phyloP scores from a whole-genome alignment of 2,888 invertebrate species.

The Teinopalpus imperialis region DNA sequence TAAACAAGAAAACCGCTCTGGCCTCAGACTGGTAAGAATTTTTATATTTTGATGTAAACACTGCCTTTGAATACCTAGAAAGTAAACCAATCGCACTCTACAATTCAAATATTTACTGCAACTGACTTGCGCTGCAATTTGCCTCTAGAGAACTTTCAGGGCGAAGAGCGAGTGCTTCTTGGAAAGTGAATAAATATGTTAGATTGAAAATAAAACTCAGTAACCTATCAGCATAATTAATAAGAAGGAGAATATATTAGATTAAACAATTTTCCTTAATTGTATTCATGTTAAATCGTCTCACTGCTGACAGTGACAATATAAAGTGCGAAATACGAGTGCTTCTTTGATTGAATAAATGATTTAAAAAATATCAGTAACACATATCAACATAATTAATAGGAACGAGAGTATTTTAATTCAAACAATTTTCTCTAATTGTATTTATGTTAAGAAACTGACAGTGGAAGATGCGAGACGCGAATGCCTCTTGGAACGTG shows the following conservation, averaged over 20 bases:
- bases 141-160: constrained; percentile 50
- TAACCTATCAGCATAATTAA: constrained; percentile 29
- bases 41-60: constrained; percentile 70
- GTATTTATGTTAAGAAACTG: too few species aligned
- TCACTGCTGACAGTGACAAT: too few species aligned
- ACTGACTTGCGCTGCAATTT: constrained; percentile 68
- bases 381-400: too few species aligned
- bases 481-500: too few species aligned
- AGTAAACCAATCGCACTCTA: constrained; percentile 77
- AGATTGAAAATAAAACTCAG: constrained; percentile 28
- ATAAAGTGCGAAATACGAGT: too few species aligned
- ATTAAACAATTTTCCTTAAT: too few species aligned
- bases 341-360: too few species aligned
- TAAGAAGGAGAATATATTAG: background rate
- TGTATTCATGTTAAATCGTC: too few species aligned
- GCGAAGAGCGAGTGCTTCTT: constrained; percentile 36
- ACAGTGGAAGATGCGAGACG: too few species aligned
- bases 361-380: too few species aligned
- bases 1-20: constrained; percentile 30
- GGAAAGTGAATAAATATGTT: constrained; percentile 37
- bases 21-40: constrained; percentile 47
- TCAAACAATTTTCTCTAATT: too few species aligned
- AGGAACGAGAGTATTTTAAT: too few species aligned
- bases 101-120: constrained; percentile 77
- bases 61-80: constrained; percentile 61